phyloP scores from a whole-genome alignment of 2,113 vertebrate species.

The Stigmatopora nigra region DNA sequence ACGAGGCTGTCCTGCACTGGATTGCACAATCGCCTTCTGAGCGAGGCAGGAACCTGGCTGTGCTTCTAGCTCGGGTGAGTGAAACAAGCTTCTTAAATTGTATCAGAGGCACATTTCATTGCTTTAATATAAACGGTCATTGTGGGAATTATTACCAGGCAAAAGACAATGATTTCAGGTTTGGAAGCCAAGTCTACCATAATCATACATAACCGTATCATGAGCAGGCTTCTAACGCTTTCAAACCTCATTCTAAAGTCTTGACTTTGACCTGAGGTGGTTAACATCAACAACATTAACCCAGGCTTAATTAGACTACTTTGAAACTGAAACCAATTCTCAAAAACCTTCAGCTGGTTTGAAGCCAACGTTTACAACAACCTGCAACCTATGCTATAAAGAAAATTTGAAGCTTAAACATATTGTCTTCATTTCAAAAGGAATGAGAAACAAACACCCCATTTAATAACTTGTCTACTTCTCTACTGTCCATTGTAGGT shows the following conservation, averaged over 20 bases:
- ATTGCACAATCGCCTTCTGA: constrained; percentile 14
- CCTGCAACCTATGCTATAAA: no score
- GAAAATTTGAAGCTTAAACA: no score
- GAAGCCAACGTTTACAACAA: neutral
- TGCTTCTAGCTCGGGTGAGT: constrained; percentile 38
- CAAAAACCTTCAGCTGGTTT: neutral
- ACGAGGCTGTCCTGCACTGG: constrained; percentile 27
- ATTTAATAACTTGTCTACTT: neutral
- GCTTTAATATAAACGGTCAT: neutral
- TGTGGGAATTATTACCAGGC: neutral
- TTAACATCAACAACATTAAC: neutral
- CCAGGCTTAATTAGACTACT: neutral
- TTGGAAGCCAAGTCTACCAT: neutral
- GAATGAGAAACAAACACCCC: neutral
- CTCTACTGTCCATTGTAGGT: constrained; percentile 15
- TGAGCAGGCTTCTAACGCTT: neutral
- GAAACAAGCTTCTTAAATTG: neutral
- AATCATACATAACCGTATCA: neutral
- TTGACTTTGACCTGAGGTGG: neutral
- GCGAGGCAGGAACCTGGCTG: constrained; percentile 9
- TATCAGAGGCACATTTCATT: neutral
- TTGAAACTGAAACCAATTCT: neutral
- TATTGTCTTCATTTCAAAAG: no score
- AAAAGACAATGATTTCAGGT: neutral
- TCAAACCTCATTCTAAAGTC: neutral